A percentile compares a stretch with the other conserved stretches of the same genome.
Conservation (phyloP, 2,113 vertebrate species). For the Geococcyx californianus region DNA sequence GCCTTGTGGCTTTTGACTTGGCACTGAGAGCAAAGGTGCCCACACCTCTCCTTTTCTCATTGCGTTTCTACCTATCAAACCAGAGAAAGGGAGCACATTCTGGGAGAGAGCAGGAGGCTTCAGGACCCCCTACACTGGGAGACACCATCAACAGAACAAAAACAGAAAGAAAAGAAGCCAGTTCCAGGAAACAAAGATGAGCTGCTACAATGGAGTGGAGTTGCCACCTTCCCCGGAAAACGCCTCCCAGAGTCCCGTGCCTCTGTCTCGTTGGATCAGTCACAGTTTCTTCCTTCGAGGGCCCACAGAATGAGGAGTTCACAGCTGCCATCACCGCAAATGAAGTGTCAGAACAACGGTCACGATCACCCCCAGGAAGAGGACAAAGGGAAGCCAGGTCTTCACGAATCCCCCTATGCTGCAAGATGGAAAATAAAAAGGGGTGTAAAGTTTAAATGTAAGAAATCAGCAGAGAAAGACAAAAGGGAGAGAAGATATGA, state of each 20-base stretch:
- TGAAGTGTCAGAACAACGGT: conserved; percentile 86
- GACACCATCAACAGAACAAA: neutral
- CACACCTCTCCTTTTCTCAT: neutral
- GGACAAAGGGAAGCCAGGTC: conserved; percentile 95
- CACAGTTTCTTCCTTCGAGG: conserved; percentile 9
- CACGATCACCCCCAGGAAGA: conserved; percentile 85
- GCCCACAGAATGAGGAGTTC: neutral
- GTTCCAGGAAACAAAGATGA: conserved; percentile 11
- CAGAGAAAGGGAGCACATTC: neutral
- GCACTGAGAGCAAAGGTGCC: neutral
- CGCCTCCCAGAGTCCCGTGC: neutral
- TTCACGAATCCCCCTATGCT: conserved; percentile 91
- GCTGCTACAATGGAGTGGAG: conserved; percentile 23
- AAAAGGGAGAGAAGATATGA: neutral
- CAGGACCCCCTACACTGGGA: neutral
- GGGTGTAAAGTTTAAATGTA: neutral
- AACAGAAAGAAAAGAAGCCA: conserved; percentile 17
- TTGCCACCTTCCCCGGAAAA: neutral
- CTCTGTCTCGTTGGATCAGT: neutral
- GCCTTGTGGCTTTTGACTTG: neutral
- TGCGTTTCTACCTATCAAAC: neutral
- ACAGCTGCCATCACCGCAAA: conserved; percentile 77
- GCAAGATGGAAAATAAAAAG: neutral
- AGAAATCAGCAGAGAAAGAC: neutral
- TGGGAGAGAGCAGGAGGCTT: neutral